Percentiles rank a stretch among this genome's conserved stretches.
Conservation (phyloP, 2,888 invertebrate species). For the Therioaphis trifolii region DNA sequence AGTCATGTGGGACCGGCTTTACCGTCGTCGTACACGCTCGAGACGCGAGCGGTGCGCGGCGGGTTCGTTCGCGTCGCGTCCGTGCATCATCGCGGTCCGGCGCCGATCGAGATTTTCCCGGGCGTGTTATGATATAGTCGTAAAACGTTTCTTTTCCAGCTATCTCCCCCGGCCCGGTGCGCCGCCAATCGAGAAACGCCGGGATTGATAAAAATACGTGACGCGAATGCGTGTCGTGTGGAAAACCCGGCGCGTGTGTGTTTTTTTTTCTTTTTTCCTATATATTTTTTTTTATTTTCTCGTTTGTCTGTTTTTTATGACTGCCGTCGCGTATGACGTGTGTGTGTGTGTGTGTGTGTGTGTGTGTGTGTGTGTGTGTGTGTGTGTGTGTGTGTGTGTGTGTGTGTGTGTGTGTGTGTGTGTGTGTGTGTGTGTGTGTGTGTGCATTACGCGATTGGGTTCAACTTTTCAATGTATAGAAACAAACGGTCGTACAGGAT, state of each 20-base stretch:
- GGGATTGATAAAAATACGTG: slow-evolving; percentile 37
- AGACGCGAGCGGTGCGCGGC: no score
- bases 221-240: slow-evolving; percentile 16
- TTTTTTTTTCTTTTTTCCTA: neutral
- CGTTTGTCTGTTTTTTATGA: no score
- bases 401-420: neutral
- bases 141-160: neutral
- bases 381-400: neutral
- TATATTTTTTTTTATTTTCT: no score
- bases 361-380: neutral
- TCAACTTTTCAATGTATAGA: neutral
- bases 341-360: neutral
- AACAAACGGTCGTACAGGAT: no score
- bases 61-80: no score
- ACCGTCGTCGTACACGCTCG: no score
- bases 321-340: no score
- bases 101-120: no score
- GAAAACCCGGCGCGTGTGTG: neutral
- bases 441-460: slow-evolving; percentile 1
- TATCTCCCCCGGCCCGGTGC: no score
- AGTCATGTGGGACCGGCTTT: no score
- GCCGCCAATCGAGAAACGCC: slow-evolving; percentile 14
- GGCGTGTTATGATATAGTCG: neutral
- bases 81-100: no score
- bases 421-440: neutral